These are phyloP conservation scores for Scaptomyza parva DNA, from an alignment of 2,888 invertebrate genomes.

Conservation along the genomic window DNA sequence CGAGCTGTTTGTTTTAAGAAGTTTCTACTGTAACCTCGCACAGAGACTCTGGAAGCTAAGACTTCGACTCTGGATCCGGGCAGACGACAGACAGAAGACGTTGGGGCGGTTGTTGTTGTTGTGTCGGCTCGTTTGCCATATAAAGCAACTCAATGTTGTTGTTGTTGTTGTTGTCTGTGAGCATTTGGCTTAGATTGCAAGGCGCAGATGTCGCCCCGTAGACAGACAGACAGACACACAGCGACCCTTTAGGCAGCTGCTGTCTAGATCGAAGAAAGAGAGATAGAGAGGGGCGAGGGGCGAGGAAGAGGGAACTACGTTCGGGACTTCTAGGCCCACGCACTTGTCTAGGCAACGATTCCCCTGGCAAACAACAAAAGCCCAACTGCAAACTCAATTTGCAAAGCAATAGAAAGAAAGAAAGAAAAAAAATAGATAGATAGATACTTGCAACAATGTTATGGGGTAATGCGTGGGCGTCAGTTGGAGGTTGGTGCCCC, in stretches of 20 bases:
- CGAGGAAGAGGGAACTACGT: neutral
- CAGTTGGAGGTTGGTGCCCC: constrained; percentile 18
- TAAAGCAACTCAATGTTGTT: constrained; percentile 54
- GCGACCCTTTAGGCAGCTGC: constrained; percentile 63
- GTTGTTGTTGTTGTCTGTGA: constrained; percentile 13
- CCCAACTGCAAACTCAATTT: constrained; percentile 65
- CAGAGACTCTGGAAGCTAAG: constrained; percentile 12
- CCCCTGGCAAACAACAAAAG: constrained; percentile 49
- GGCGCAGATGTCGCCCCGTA: constrained; percentile 73
- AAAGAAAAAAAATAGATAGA: no score
- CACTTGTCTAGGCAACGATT: constrained; percentile 62
- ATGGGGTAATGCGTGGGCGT: constrained; percentile 30
- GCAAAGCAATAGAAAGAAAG: constrained; percentile 35
- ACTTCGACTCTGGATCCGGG: neutral
- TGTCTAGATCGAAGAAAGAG: neutral
- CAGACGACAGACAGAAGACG: constrained; percentile 8
- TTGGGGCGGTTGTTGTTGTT: constrained; percentile 28
- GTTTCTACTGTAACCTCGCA: constrained; percentile 11
- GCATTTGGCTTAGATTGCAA: constrained; percentile 57
- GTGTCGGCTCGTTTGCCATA: constrained; percentile 71
- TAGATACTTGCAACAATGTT: constrained; percentile 42
- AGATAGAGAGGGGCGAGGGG: neutral
- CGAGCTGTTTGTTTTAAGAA: neutral
- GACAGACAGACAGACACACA: constrained; percentile 13
- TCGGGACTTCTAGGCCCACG: constrained; percentile 54